Evolutionary conservation across 2,888 invertebrate genomes (phyloP).

Genomic region (Heliconius erato): DNA sequence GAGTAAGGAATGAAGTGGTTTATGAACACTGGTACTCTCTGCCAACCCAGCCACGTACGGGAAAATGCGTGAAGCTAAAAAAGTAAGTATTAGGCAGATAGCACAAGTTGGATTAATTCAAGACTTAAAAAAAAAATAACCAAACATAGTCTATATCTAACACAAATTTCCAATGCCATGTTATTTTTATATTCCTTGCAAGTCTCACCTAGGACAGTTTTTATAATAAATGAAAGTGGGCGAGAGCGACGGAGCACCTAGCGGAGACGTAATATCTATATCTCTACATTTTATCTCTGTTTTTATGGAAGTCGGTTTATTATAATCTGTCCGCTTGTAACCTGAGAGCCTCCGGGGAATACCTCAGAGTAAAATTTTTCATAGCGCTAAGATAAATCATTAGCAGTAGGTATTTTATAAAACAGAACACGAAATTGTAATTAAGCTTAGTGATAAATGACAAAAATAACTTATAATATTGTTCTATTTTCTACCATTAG

Average conservation of each 20-base stretch:
- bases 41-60: neutral
- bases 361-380: constrained; percentile 1
- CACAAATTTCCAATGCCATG: neutral
- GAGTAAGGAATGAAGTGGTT: neutral
- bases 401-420: neutral
- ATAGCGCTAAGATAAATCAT: constrained; percentile 26
- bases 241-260: constrained; percentile 26
- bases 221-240: constrained; percentile 30
- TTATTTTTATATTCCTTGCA: constrained; percentile 18
- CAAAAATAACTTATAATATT: too few species aligned
- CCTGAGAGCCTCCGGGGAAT: constrained; percentile 26
- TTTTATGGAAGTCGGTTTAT: constrained; percentile 41
- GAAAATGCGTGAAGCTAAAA: neutral
- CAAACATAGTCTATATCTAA: neutral
- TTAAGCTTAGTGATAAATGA: neutral
- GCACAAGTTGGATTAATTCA: neutral
- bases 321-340: constrained; percentile 39
- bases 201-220: constrained; percentile 25
- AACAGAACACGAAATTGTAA: constrained; percentile 7
- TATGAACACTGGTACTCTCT: neutral
- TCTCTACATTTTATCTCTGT: constrained; percentile 38
- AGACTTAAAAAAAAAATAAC: neutral
- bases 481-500: too few species aligned
- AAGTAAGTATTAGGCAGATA: neutral
- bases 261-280: constrained; percentile 35